Percentiles rank a stretch among this genome's conserved stretches.
phyloP scores from a whole-genome alignment of 1,140 invertebrate genomes.

The Eueides isabella region DNA sequence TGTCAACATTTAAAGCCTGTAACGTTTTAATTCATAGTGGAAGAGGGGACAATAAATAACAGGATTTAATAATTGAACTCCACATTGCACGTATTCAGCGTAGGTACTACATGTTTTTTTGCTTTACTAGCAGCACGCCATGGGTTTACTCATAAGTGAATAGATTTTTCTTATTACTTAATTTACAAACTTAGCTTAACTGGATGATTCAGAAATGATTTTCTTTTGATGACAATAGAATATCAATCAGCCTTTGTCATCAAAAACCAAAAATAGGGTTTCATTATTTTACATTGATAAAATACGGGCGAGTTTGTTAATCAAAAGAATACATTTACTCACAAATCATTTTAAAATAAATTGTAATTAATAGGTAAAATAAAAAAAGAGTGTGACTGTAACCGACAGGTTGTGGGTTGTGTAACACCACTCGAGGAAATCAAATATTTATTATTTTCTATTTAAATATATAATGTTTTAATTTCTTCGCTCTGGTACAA shows the following conservation, averaged over 20 bases:
- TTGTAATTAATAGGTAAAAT: neutral
- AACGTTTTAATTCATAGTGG: constrained; percentile 7
- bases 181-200: no score
- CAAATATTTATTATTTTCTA: no score
- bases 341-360: neutral
- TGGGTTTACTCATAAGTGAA: neutral
- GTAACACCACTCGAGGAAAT: no score
- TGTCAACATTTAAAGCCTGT: neutral
- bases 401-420: no score
- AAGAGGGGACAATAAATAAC: constrained; percentile 1
- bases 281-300: no score
- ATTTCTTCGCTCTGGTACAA: no score
- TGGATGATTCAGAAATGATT: neutral
- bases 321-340: neutral
- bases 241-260: no score
- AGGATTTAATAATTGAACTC: constrained; percentile 7
- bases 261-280: no score
- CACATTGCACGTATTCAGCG: neutral
- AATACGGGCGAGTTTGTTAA: neutral
- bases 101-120: neutral
- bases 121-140: neutral
- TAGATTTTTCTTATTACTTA: neutral
- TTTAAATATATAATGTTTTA: no score
- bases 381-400: no score
- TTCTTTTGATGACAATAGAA: no score